Conservation (phyloP, 2,888 invertebrate genomes). For the Tetrapedia diversipes region DNA sequence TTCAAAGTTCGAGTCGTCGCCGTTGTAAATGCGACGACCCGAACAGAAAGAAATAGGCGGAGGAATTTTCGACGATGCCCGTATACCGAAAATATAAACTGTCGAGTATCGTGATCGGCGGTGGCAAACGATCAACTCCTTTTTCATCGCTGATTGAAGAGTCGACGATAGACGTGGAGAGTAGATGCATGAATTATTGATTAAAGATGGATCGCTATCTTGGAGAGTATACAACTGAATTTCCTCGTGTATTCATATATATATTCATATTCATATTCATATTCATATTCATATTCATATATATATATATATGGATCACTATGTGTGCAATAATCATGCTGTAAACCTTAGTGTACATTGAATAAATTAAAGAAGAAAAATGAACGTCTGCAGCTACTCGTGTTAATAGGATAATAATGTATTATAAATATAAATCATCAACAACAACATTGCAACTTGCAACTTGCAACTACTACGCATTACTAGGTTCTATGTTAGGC, state of each 20-base stretch:
- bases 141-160: constrained; percentile 80
- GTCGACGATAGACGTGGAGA: constrained; percentile 81
- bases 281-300: constrained; percentile 30
- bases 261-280: no score
- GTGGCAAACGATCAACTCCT: constrained; percentile 57
- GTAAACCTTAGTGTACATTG: constrained; percentile 62
- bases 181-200: constrained; percentile 63
- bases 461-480: constrained; percentile 66
- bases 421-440: no score
- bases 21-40: no score
- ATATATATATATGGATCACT: constrained; percentile 44
- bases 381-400: constrained; percentile 50
- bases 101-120: constrained; percentile 69
- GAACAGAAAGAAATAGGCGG: not conserved
- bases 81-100: constrained; percentile 72
- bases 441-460: constrained; percentile 71
- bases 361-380: constrained; percentile 50
- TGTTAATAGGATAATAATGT: constrained; percentile 68
- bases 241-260: constrained; percentile 39
- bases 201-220: constrained; percentile 62
- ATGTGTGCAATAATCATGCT: constrained; percentile 72
- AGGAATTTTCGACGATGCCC: not conserved
- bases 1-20: no score
- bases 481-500: constrained; percentile 75
- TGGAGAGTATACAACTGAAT: constrained; percentile 51